A percentile compares a stretch with the other conserved stretches of the same genome.
These are phyloP conservation scores for Teinopalpus imperialis DNA, from an alignment of 2,888 invertebrate species.

Conservation along the genomic window DNA sequence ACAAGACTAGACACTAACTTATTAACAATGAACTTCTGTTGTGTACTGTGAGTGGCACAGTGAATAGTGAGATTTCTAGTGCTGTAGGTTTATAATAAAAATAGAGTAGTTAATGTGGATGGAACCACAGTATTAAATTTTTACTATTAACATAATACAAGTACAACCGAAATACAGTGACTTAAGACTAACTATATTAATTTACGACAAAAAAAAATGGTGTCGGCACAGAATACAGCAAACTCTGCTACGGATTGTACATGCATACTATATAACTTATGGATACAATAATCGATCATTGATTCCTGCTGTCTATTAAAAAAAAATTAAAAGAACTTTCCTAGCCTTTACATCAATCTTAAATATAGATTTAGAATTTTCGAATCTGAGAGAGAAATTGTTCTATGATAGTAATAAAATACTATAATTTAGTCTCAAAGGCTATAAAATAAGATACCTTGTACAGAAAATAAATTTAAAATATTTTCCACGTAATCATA, in stretches of 20 bases:
- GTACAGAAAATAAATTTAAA: too few species aligned
- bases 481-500: too few species aligned
- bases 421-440: background rate
- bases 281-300: too few species aligned
- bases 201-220: constrained; percentile 2
- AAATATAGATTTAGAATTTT: constrained; percentile 1
- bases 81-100: constrained; percentile 32
- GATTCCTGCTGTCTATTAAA: background rate
- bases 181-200: constrained; percentile 1
- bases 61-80: constrained; percentile 62
- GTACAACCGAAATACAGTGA: constrained; percentile 1
- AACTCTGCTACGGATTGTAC: too few species aligned
- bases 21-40: constrained; percentile 31
- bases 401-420: background rate
- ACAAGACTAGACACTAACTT: constrained; percentile 45
- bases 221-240: too few species aligned
- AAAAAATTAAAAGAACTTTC: background rate
- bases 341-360: constrained; percentile 4
- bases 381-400: constrained; percentile 12
- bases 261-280: too few species aligned
- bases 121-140: constrained; percentile 11
- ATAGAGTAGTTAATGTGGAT: constrained; percentile 19
- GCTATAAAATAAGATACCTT: too few species aligned
- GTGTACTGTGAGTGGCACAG: constrained; percentile 47
- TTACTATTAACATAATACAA: background rate